These are phyloP conservation scores for Isurus oxyrinchus DNA, from an alignment of 2,113 vertebrate genomes.

Conservation along the genomic window DNA sequence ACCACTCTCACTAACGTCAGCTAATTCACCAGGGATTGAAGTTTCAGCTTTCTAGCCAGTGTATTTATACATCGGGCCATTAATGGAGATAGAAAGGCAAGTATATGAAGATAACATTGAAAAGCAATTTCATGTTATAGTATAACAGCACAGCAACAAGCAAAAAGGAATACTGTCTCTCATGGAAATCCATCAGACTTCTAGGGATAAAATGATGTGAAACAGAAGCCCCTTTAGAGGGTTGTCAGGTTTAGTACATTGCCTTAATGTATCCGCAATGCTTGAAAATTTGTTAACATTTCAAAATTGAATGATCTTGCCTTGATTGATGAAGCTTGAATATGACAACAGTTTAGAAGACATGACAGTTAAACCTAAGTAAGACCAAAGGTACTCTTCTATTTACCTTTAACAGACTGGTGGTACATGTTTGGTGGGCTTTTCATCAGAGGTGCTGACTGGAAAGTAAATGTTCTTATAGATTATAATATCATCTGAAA, in stretches of 20 bases:
- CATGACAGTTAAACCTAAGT: not conserved
- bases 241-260: not conserved
- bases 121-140: not conserved
- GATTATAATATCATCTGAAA: not conserved
- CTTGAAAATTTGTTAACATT: not conserved
- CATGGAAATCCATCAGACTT: not conserved
- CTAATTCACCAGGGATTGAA: not conserved
- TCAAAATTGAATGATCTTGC: not conserved
- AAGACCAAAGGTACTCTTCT: not conserved
- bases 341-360: no score
- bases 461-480: not conserved
- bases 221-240: not conserved
- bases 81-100: not conserved
- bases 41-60: not conserved
- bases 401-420: not conserved
- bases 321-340: not conserved
- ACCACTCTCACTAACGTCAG: not conserved
- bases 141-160: not conserved
- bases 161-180: not conserved
- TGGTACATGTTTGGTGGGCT: not conserved
- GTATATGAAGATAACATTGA: not conserved
- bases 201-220: not conserved
- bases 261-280: not conserved
- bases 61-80: not conserved
- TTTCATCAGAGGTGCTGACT: not conserved